Conservation (phyloP, 1,140 invertebrate species). For the Drosophila littoralis region DNA sequence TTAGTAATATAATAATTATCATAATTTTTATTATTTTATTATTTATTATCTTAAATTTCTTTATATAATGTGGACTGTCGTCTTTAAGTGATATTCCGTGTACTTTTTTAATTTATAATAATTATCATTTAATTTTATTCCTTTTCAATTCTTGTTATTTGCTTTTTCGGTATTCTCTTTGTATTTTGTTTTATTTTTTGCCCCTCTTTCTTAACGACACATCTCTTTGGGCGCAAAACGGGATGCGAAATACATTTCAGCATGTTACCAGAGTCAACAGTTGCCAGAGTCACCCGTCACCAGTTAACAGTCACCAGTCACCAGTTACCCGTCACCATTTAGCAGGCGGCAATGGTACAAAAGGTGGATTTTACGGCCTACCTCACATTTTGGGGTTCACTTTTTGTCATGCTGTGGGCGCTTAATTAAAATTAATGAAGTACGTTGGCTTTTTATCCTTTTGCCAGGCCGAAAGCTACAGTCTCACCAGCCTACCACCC, state of each 20-base stretch:
- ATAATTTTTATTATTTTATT: too few relatives aligned
- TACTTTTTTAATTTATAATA: too few relatives aligned
- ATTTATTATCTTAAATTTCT: too few relatives aligned
- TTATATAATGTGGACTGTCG: too few relatives aligned
- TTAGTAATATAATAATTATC: too few relatives aligned
- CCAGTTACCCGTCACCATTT: conserved; percentile 5
- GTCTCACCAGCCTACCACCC: conserved; percentile 1
- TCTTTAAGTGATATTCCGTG: too few relatives aligned
- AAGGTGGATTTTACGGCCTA: conserved; percentile 25
- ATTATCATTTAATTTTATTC: too few relatives aligned
- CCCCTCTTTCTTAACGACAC: too few relatives aligned
- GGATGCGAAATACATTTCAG: conserved; percentile 4
- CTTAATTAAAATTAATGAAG: conserved; percentile 81
- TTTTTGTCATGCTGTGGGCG: conserved; percentile 68
- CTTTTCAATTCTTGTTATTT: background rate
- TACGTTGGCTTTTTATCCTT: conserved; percentile 75
- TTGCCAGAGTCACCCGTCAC: background rate
- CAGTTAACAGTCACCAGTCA: conserved; percentile 5
- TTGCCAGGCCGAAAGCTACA: conserved; percentile 51
- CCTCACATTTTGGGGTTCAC: conserved; percentile 24
- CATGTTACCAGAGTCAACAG: background rate
- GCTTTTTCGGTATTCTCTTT: background rate
- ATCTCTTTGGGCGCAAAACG: background rate
- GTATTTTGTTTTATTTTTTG: too few relatives aligned
- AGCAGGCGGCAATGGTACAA: conserved; percentile 1